These are phyloP conservation scores for Catocala sponsa DNA, from an alignment of 2,888 invertebrate genomes.

Conservation along the genomic window DNA sequence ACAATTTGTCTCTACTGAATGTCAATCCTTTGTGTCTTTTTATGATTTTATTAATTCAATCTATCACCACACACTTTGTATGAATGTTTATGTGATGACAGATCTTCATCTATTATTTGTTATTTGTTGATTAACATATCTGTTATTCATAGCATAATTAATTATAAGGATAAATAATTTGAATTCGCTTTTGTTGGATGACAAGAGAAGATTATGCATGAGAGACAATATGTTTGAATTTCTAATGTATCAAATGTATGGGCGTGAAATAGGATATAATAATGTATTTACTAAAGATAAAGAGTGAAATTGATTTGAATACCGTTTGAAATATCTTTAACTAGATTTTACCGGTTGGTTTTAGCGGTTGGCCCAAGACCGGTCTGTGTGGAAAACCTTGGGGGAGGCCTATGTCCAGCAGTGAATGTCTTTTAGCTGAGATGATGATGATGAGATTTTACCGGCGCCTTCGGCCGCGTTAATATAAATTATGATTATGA, in stretches of 20 bases:
- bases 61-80: slow-evolving; percentile 56
- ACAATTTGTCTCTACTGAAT: slow-evolving; percentile 70
- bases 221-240: slow-evolving; percentile 7
- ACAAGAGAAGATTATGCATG: not conserved
- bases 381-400: too few relatives aligned
- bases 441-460: too few relatives aligned
- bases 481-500: too few relatives aligned
- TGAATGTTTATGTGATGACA: slow-evolving; percentile 57
- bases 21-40: slow-evolving; percentile 59
- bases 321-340: too few relatives aligned
- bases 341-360: too few relatives aligned
- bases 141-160: slow-evolving; percentile 31
- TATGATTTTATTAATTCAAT: slow-evolving; percentile 73
- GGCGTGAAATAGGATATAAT: too few relatives aligned
- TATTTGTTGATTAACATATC: slow-evolving; percentile 62
- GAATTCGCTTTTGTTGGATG: slow-evolving; percentile 26
- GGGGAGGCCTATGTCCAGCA: too few relatives aligned
- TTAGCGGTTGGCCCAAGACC: too few relatives aligned
- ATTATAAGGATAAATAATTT: slow-evolving; percentile 20
- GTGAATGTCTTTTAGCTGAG: too few relatives aligned
- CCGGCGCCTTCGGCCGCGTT: too few relatives aligned
- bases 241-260: slow-evolving; percentile 1
- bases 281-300: too few relatives aligned
- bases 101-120: slow-evolving; percentile 55
- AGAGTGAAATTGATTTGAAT: too few relatives aligned